Percentiles rank a stretch among this genome's conserved stretches.
Conservation (phyloP, 1,140 invertebrate species). For the Marisa cornuarietis region DNA sequence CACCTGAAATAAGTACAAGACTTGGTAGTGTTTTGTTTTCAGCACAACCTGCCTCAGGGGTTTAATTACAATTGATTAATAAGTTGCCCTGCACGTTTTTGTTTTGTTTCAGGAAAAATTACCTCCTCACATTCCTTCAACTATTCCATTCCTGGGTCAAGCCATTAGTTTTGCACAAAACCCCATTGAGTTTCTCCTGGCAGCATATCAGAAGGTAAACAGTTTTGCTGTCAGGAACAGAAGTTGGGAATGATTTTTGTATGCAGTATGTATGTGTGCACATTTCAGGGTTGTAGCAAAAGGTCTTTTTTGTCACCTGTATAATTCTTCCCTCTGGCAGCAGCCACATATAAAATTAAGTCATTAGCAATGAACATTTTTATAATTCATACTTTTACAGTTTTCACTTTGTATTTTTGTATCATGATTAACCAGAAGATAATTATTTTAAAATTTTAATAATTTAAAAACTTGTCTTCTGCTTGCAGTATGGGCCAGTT, state of each 20-base stretch:
- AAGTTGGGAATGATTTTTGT: neutral
- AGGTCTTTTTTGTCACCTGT: neutral
- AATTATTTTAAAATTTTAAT: neutral
- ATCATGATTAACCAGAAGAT: neutral
- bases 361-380: neutral
- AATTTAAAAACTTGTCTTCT: conserved; percentile 15
- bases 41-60: no score
- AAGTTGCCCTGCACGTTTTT: neutral
- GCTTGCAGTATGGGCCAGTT: conserved; percentile 58
- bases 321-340: neutral
- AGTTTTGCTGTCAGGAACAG: neutral
- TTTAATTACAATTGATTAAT: no score
- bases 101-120: conserved; percentile 30
- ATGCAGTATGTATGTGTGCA: neutral
- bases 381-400: neutral
- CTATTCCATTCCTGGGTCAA: conserved; percentile 56
- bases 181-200: conserved; percentile 53
- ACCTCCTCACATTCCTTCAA: conserved; percentile 54
- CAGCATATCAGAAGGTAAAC: conserved; percentile 52
- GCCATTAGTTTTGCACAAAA: conserved; percentile 51
- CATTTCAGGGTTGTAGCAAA: neutral
- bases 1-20: no score
- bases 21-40: no score
- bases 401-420: no score
- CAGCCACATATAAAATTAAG: neutral